Evolutionary conservation across 2,113 vertebrate genomes (phyloP).

Genomic region (Haliaeetus leucogaster): DNA sequence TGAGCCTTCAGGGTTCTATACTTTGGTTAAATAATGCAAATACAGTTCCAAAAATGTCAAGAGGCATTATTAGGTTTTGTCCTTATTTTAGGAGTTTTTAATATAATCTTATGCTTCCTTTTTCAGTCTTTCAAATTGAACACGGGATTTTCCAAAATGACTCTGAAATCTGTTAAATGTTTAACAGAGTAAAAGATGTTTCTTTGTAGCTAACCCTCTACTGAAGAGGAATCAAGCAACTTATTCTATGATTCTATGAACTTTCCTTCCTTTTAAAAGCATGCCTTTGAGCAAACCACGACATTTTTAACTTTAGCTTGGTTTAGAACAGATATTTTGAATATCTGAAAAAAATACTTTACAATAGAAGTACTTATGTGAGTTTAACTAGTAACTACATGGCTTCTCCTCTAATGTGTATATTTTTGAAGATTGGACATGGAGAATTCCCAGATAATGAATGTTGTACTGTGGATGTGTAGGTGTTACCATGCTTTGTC

Average conservation of each 20-base stretch:
- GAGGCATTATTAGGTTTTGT: background rate
- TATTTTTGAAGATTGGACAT: background rate
- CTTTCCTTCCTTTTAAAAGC: background rate
- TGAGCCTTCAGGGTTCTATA: background rate
- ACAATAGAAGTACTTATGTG: background rate
- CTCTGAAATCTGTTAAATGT: background rate
- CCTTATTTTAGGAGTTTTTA: background rate
- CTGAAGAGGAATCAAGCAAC: background rate
- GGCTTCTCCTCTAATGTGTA: background rate
- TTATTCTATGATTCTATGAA: background rate
- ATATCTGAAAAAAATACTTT: background rate
- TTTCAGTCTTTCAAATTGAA: background rate
- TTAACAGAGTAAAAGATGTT: background rate
- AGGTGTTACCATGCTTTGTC: background rate
- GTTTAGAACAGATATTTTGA: background rate
- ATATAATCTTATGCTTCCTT: background rate
- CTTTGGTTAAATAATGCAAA: background rate
- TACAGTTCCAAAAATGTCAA: background rate
- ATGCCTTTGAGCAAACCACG: background rate
- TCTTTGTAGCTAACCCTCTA: background rate
- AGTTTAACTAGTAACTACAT: background rate
- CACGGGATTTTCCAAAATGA: background rate
- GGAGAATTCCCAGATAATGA: background rate
- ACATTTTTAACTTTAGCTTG: background rate
- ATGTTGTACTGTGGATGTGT: background rate